Evolutionary conservation across 2,797 vertebrate species (phyloP), one percentile per base, ranked within the genome.

Genomic region (Rhabdomys pumilio): DNA sequence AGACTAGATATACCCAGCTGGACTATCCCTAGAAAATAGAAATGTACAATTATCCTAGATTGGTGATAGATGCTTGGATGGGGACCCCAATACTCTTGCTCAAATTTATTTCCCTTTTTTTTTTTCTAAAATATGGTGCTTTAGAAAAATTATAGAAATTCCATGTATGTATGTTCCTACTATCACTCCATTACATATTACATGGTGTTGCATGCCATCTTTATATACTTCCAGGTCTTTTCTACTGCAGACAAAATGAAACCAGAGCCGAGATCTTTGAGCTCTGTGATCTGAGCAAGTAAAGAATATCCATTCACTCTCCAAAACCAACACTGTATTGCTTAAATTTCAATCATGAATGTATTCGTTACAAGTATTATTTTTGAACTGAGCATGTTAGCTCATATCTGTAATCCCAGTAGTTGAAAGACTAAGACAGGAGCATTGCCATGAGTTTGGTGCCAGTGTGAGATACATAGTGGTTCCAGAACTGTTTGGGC

Each of bases 171-270:
- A 22, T 84, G n/a, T 75, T 65, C 1, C 89, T 0, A 0, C 89
- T 0, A 0, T 85, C n/a, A 47, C 14, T 75, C 26, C 57, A 17
- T 63, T 17, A 20, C 47, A 61, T 3, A 14, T 34, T 31, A 89
- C 57, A 59, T 22, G 22, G 4, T 63, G 82, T 88, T 55, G 1
- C 41, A 50, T 79, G 17, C 20, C 20, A 65, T 55, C 29, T 53
- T 86, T 82, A 38, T 55, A 10, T 44, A 79, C 7, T 92, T 89
- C n/a, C 81, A 73, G 47, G 34, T 94, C 89, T 59, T 93, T 31
- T 24, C 41, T 91, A 4, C 85, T 91, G 87, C 65, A 76, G 29
- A 92, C 41, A 89, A 65, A 76, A 47, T 93, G 72, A 83, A 88
- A 88, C 13, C 6, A 82, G 77, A 11, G 4, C 53, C 79, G 47